Base-by-base conservation (phyloP, 2,797 vertebrate genomes). In the Protonibea diacanthus region DNA sequence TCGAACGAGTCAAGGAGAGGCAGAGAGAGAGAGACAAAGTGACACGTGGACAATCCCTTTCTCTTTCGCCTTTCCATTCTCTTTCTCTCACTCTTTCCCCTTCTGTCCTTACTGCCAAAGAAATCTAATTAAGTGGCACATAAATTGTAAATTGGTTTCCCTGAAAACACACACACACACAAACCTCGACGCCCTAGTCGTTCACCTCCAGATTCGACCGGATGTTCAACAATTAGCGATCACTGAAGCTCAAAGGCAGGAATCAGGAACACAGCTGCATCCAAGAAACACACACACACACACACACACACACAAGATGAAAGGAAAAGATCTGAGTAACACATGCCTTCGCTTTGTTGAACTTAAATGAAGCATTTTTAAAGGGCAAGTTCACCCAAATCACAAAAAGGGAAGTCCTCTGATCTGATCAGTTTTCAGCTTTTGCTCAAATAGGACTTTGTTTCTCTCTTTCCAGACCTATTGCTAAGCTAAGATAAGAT, bases 71-170 rank as follows among this genome's bases (percentile, higher is more conserved):
- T 51, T 53, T 77, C 40, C 33, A 3, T 61, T 71, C 20, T 15
- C 66, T 25, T 51, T 48, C 58, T 70, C 38, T 63, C 64, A 9
- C 38, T 66, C 67, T 14, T 18, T 56, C 53, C 33, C 55, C 27
- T 44, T 71, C 76, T 82, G 68, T 80, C 78, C 78, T 86, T 33
- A 58, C 55, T 25, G 74, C 67, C 68, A 68, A 75, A 76, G 21
- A 86, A 91, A 92, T 91, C 58, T 25, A 68, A 91, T 90, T 88
- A 89, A 78, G 67, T 58, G 61, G 71, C 80, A 76, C 45, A 82
- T 66, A 81, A 84, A 86, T 88, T 76, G 56, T 83, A 89, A 86
- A 86, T 76, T 75, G 78, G 48, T 74, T 78, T 87, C 51, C 67
- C 44, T 77, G 53, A 78, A 84, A 74, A 55, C 69, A 48, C 58